Evolutionary conservation across 2,113 vertebrate species (phyloP).

Genomic region (Malaclemys terrapin): DNA sequence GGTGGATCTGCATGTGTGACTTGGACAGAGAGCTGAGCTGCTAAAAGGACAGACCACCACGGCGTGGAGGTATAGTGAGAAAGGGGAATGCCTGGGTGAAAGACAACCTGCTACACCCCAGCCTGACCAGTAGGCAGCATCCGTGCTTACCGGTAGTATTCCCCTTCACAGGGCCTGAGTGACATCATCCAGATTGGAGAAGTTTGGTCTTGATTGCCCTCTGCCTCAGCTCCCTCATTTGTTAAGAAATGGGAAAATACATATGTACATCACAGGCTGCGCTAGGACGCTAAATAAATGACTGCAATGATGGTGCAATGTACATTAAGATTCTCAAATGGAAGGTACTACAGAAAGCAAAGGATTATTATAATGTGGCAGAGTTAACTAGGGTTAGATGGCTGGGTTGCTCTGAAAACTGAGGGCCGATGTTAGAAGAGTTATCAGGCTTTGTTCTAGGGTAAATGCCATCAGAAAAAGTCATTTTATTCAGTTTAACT

Average conservation of each 20-base stretch:
- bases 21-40: not conserved
- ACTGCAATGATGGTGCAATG: not conserved
- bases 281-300: not conserved
- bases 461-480: not conserved
- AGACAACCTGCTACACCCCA: not conserved
- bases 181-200: not conserved
- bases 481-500: not conserved
- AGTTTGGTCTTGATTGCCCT: not conserved
- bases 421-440: not conserved
- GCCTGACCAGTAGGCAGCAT: not conserved
- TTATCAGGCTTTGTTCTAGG: not conserved
- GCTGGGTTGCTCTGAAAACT: not conserved
- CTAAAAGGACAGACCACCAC: not conserved
- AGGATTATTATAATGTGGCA: not conserved
- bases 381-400: not conserved
- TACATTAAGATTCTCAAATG: not conserved
- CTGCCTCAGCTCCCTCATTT: not conserved
- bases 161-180: not conserved
- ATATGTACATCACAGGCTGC: not conserved
- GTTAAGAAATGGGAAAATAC: not conserved
- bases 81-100: not conserved
- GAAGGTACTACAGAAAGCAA: not conserved
- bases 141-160: not conserved
- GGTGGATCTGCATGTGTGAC: not conserved
- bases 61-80: not conserved